Conservation (phyloP, 2,797 vertebrate genomes). For the Serranus cabrilla region DNA sequence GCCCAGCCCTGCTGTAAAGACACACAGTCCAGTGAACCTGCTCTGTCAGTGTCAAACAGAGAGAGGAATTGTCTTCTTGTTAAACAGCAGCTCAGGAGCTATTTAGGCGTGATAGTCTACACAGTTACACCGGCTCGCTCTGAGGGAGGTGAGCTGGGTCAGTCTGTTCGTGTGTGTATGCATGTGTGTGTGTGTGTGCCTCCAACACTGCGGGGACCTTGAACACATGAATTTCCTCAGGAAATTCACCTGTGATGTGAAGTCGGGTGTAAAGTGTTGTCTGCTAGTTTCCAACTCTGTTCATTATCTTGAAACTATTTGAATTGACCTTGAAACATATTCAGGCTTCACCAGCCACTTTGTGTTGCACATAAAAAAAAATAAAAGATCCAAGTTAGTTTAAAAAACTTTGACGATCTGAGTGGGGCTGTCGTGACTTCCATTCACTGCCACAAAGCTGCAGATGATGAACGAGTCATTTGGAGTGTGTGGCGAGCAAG, state of each 20-base stretch:
- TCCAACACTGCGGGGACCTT: slow-evolving; percentile 35
- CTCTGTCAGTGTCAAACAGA: slow-evolving; percentile 24
- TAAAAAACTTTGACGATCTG: background rate
- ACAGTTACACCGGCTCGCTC: background rate
- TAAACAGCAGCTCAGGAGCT: slow-evolving; percentile 23
- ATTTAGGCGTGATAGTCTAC: slow-evolving; percentile 17
- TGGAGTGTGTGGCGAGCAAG: background rate
- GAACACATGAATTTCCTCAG: too few relatives aligned
- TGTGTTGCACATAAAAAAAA: background rate
- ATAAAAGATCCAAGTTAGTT: background rate
- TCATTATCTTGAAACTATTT: slow-evolving; percentile 37
- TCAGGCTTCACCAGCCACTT: slow-evolving; percentile 22
- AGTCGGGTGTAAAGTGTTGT: slow-evolving; percentile 35
- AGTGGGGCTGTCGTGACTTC: slow-evolving; percentile 16
- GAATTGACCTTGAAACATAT: slow-evolving; percentile 52
- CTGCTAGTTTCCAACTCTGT: slow-evolving; percentile 33
- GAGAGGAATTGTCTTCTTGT: slow-evolving; percentile 34
- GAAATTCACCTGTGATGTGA: slow-evolving; percentile 61
- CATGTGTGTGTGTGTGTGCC: slow-evolving; percentile 6
- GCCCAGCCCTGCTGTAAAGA: background rate
- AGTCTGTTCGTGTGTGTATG: slow-evolving; percentile 6
- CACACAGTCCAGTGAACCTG: background rate
- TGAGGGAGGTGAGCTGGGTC: slow-evolving; percentile 36
- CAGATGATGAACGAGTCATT: slow-evolving; percentile 19
- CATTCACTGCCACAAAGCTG: background rate